Evolutionary conservation across 1,140 invertebrate species (phyloP).

Genomic region (Eulimnadia texana): DNA sequence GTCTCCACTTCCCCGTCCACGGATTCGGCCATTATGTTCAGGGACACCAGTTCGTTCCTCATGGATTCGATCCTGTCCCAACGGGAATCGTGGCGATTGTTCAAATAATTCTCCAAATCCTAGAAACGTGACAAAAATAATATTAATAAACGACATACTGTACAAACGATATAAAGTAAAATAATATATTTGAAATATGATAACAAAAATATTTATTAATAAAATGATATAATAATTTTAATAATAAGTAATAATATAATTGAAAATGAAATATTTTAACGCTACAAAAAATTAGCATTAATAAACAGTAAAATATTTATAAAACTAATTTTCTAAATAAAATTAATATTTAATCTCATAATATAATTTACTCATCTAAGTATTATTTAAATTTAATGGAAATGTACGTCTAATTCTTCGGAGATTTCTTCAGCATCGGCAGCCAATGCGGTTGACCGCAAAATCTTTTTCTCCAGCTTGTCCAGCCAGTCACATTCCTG

Average conservation of each 20-base stretch:
- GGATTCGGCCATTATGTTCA: slow-evolving; percentile 54
- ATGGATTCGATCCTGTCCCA: slow-evolving; percentile 59
- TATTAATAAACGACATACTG: slow-evolving; percentile 3
- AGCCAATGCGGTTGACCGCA: slow-evolving; percentile 48
- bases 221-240: too few relatives aligned
- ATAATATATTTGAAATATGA: too few relatives aligned
- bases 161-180: too few relatives aligned
- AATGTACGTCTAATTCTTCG: slow-evolving; percentile 74
- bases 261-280: too few relatives aligned
- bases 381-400: too few relatives aligned
- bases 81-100: slow-evolving; percentile 55
- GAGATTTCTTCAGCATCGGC: slow-evolving; percentile 90
- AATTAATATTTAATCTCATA: too few relatives aligned
- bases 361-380: too few relatives aligned
- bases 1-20: slow-evolving; percentile 53
- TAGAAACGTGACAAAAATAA: slow-evolving; percentile 24
- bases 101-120: slow-evolving; percentile 72
- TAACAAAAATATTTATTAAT: too few relatives aligned
- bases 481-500: slow-evolving; percentile 69
- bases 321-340: too few relatives aligned
- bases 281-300: too few relatives aligned
- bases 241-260: too few relatives aligned
- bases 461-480: slow-evolving; percentile 60
- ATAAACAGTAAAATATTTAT: too few relatives aligned
- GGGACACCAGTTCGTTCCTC: slow-evolving; percentile 51